Percentiles rank a stretch among this genome's conserved stretches.
Evolutionary conservation across 35 echinoderm and acorn worm species (phyloP).

Genomic region (Hemicentrotus pulcherrimus): DNA sequence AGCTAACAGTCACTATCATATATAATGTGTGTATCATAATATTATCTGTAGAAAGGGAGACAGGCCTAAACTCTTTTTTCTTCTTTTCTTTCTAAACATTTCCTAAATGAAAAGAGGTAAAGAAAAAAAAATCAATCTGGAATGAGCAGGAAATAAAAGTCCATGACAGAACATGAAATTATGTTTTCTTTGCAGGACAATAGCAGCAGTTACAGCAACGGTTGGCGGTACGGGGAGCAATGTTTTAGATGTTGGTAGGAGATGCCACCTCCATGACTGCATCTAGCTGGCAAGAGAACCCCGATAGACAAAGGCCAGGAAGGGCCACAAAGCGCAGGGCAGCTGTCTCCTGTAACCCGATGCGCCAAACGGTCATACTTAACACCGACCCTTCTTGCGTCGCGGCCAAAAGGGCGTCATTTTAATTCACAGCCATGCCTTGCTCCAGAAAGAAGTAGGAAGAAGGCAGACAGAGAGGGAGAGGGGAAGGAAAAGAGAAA

Average conservation of each 20-base stretch:
- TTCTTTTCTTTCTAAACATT: no score
- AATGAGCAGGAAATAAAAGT: neutral
- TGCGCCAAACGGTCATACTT: conserved; percentile 7
- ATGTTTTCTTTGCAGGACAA: neutral
- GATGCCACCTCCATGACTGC: neutral
- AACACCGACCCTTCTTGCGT: conserved; percentile 36
- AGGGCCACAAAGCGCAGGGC: conserved; percentile 22
- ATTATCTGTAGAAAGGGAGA: neutral
- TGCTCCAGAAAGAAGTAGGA: neutral
- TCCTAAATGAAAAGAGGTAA: neutral
- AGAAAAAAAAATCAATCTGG: neutral
- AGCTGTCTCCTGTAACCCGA: conserved; percentile 43
- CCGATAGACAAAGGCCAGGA: conserved; percentile 29
- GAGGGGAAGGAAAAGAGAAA: neutral
- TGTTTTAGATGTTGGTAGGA: conserved; percentile 9
- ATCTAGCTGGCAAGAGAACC: neutral
- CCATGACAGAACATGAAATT: neutral
- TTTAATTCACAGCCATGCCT: conserved; percentile 34
- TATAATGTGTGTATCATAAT: neutral
- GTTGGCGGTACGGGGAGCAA: neutral
- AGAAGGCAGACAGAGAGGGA: neutral
- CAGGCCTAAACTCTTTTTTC: neutral
- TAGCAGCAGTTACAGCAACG: neutral
- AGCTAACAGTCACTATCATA: neutral
- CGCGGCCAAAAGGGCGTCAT: conserved; percentile 22